Evolutionary conservation across 2,797 vertebrate species (phyloP), one percentile per base, ranked within the genome.

Genomic region (Halcyon smyrnensis): DNA sequence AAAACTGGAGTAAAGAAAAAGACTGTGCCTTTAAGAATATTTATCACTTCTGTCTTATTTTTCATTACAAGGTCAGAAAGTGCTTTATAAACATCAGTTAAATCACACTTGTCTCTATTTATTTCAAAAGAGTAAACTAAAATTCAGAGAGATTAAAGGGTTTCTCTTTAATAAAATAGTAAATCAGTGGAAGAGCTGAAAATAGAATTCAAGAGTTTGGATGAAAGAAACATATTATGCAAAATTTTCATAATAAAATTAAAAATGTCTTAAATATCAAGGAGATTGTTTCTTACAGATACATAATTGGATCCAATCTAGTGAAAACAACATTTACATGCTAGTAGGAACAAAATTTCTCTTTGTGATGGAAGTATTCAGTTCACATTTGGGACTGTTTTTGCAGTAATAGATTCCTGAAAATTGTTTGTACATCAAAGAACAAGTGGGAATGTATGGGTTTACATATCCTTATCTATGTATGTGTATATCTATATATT

Each of bases 1-100:
- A 45, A 45, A 45, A 45, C 1, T 56, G 4, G 7, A 56, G 4
- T 8, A 39, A 79, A 90, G 25, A 32, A 64, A 75, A 17, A 28
- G 23, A 43, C 6, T 15, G 2, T 21, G n/a, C 15, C 4, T 67
- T 63, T 77, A 84, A 63, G 30, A 79, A 77, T 74, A 74, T 74
- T 77, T 77, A 53, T 51, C 39, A 18, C 11, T 67, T 84, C 75
- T 86, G 23, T 37, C 63, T 71, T 76, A 34, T 34, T 86, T 95
- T 96, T 89, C 34, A 89, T 70, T 81, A 48, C 25, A 76, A 73
- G 19, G 45, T 77, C 45, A 83, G 24, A 75, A 83, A 83, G 18
- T 85, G 13, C 11, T 94, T 93, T 78, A 67, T 60, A 87, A 92
- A 89, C 64, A 85, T 75, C 34, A 90, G 74, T 93, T 90, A 89